Conservation (phyloP, 1,140 invertebrate species). For the Periplaneta americana region DNA sequence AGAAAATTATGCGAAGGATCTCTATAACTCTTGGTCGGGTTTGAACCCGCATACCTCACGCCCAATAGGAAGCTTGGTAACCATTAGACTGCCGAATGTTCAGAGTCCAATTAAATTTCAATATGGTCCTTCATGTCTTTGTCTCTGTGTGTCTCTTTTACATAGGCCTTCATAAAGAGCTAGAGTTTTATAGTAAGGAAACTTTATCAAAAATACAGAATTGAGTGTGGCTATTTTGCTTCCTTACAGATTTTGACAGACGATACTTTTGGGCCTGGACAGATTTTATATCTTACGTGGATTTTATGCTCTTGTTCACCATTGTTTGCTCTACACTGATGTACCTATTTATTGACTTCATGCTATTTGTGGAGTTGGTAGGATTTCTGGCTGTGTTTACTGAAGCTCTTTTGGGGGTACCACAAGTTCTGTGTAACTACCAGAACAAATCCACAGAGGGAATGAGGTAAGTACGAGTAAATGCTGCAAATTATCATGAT, state of each 20-base stretch:
- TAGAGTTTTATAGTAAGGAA: too few relatives aligned
- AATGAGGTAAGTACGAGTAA: slow-evolving; percentile 82
- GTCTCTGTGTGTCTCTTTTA: too few relatives aligned
- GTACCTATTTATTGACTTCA: slow-evolving; percentile 77
- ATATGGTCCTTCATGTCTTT: too few relatives aligned
- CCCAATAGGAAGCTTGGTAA: too few relatives aligned
- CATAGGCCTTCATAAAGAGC: too few relatives aligned
- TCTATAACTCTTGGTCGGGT: too few relatives aligned
- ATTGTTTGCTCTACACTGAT: slow-evolving; percentile 76
- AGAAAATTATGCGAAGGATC: too few relatives aligned
- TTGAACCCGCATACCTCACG: too few relatives aligned
- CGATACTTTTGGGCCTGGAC: slow-evolving; percentile 97
- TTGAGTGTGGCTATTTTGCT: too few relatives aligned
- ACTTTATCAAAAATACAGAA: too few relatives aligned
- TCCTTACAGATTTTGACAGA: slow-evolving; percentile 20
- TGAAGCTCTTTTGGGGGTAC: slow-evolving; percentile 93
- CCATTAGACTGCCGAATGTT: too few relatives aligned
- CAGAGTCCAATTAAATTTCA: too few relatives aligned
- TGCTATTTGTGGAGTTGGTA: slow-evolving; percentile 79
- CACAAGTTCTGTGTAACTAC: slow-evolving; percentile 87
- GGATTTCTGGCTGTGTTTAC: slow-evolving; percentile 93
- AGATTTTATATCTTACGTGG: slow-evolving; percentile 93
- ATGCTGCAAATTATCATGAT: not conserved
- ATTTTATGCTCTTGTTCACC: slow-evolving; percentile 86
- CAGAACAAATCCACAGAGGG: slow-evolving; percentile 88